phyloP scores from a whole-genome alignment of 2,888 invertebrate species.

The Exocentrus adspersus region DNA sequence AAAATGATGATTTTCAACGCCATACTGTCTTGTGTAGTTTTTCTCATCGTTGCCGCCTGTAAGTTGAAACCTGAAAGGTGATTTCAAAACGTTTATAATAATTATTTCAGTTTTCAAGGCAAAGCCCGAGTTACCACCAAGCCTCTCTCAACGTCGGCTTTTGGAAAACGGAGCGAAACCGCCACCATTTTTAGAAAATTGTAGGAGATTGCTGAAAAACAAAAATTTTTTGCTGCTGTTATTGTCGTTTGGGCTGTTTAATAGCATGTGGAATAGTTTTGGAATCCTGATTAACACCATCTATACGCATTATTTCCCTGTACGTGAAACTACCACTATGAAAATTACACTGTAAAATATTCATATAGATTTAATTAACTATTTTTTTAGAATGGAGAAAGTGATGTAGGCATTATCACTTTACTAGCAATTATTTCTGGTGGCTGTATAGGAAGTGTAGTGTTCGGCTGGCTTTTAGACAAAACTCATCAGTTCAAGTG shows the following conservation, averaged over 20 bases:
- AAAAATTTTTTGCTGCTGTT: conserved; percentile 50
- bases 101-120: conserved; percentile 85
- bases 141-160: conserved; percentile 66
- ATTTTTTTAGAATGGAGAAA: conserved; percentile 69
- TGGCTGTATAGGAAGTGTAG: conserved; percentile 90
- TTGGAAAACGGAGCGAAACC: conserved; percentile 27
- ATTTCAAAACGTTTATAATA: conserved; percentile 60
- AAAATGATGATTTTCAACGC: conserved; percentile 46
- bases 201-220: conserved; percentile 48
- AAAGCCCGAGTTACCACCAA: conserved; percentile 84
- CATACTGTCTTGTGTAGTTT: conserved; percentile 34
- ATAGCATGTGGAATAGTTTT: conserved; percentile 68
- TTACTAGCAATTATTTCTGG: conserved; percentile 83
- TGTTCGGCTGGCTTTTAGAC: conserved; percentile 88
- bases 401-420: conserved; percentile 89
- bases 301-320: conserved; percentile 67
- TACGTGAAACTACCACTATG: conserved; percentile 49
- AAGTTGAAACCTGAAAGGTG: conserved; percentile 72
- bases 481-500: conserved; percentile 92
- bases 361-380: neutral
- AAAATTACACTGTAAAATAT: neutral
- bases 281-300: conserved; percentile 70
- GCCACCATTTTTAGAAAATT: conserved; percentile 40
- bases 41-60: conserved; percentile 51
- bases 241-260: conserved; percentile 67